Evolutionary conservation across 2,113 vertebrate species (phyloP).

Genomic region (Macroglossus sobrinus): DNA sequence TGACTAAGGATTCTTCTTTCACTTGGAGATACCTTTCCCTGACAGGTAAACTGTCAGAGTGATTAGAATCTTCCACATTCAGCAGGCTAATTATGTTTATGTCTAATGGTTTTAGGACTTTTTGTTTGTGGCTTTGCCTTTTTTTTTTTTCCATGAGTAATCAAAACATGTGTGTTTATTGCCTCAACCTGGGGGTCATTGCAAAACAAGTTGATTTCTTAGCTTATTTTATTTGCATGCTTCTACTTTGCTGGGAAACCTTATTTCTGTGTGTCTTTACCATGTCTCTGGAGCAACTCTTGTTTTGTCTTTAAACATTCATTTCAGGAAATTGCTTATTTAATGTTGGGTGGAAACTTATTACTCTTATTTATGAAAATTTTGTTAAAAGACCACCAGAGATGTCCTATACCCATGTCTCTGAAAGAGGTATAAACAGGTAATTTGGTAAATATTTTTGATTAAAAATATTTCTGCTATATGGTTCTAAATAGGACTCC

Average conservation of each 20-base stretch:
- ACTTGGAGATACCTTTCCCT: neutral
- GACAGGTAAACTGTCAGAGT: neutral
- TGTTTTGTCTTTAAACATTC: neutral
- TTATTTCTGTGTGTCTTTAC: neutral
- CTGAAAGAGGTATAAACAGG: neutral
- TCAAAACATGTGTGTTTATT: neutral
- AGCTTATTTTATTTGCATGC: neutral
- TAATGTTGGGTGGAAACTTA: neutral
- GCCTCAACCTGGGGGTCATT: neutral
- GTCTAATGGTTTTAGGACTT: neutral
- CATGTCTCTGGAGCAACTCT: neutral
- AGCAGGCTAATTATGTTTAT: neutral
- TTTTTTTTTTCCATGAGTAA: neutral
- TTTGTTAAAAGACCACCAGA: constrained; percentile 3
- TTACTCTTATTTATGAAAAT: neutral
- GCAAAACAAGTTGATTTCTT: neutral
- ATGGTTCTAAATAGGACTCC: neutral
- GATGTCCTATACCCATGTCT: neutral
- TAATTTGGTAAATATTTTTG: neutral
- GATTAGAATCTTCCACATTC: neutral
- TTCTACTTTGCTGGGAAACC: neutral
- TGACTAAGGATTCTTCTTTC: neutral
- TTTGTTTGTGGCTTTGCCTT: neutral
- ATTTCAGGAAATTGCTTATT: constrained; percentile 5
- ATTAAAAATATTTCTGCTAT: neutral